A percentile compares a stretch with the other conserved stretches of the same genome.
Conservation (phyloP, 2,113 vertebrate genomes). For the Glaucomys volans region DNA sequence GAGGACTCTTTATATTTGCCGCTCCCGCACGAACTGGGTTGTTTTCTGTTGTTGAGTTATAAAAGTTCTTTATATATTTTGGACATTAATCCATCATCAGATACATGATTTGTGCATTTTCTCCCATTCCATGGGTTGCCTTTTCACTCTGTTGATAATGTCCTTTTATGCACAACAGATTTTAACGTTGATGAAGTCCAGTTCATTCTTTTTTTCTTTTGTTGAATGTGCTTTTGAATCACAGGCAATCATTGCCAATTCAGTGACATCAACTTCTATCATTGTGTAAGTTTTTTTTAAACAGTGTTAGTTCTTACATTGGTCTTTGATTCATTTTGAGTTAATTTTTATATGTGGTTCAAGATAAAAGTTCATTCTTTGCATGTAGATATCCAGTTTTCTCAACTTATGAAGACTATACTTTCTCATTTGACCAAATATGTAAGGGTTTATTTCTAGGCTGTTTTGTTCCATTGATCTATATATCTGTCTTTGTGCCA, state of each 20-base stretch:
- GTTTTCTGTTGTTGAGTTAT: slow-evolving; percentile 14
- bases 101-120: slow-evolving; percentile 28
- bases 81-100: not conserved
- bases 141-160: slow-evolving; percentile 27
- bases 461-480: not conserved
- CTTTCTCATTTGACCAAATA: not conserved
- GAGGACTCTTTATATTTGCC: slow-evolving; percentile 90
- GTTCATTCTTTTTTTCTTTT: slow-evolving; percentile 52
- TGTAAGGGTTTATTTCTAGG: slow-evolving; percentile 21
- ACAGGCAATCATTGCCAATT: slow-evolving; percentile 24
- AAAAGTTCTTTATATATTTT: slow-evolving; percentile 20
- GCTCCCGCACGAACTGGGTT: slow-evolving; percentile 87
- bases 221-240: not conserved
- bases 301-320: not conserved
- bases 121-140: not conserved
- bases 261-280: not conserved
- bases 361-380: not conserved
- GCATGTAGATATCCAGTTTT: slow-evolving; percentile 5
- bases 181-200: slow-evolving; percentile 37
- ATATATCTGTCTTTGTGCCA: slow-evolving; percentile 7
- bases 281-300: slow-evolving; percentile 12
- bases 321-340: slow-evolving; percentile 37
- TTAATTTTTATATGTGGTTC: slow-evolving; percentile 16
- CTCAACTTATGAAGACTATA: not conserved
- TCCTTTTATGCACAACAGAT: slow-evolving; percentile 7